These are phyloP conservation scores for Sinonovacula constricta DNA, from an alignment of 1,140 invertebrate species.

Conservation along the genomic window DNA sequence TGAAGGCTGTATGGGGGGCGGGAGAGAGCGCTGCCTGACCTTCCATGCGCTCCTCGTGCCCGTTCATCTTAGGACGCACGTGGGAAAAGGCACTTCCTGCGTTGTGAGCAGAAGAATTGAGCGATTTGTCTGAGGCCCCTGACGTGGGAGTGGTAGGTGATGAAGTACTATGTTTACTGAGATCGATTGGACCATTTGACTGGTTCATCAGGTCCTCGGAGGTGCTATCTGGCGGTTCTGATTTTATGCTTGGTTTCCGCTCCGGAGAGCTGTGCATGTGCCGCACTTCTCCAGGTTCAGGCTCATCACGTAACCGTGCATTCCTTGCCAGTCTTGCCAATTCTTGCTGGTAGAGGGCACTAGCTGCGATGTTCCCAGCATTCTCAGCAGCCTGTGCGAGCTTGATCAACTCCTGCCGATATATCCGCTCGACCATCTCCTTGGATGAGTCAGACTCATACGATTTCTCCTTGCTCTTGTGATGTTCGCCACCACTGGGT, in stretches of 20 bases:
- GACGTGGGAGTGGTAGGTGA: slow-evolving; percentile 67
- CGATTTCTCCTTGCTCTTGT: slow-evolving; percentile 8
- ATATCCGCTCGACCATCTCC: slow-evolving; percentile 97
- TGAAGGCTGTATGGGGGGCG: slow-evolving; percentile 76
- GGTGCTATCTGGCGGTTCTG: slow-evolving; percentile 69
- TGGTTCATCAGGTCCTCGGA: slow-evolving; percentile 55
- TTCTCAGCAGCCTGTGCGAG: slow-evolving; percentile 84
- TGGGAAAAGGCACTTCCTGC: slow-evolving; percentile 91
- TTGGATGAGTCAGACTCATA: slow-evolving; percentile 81
- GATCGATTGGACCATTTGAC: slow-evolving; percentile 70
- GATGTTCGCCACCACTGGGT: slow-evolving; percentile 39
- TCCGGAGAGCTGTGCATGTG: slow-evolving; percentile 52
- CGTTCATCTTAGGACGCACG: slow-evolving; percentile 83
- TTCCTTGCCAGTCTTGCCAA: slow-evolving; percentile 68
- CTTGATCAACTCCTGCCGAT: slow-evolving; percentile 96
- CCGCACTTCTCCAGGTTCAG: slow-evolving; percentile 57
- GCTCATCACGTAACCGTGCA: slow-evolving; percentile 54
- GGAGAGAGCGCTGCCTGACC: slow-evolving; percentile 87
- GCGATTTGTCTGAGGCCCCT: slow-evolving; percentile 61
- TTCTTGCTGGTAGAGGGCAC: slow-evolving; percentile 83
- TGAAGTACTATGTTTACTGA: slow-evolving; percentile 68
- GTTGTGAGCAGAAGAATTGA: slow-evolving; percentile 73
- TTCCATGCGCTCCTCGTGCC: slow-evolving; percentile 76
- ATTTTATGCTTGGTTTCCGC: slow-evolving; percentile 57
- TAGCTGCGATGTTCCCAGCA: slow-evolving; percentile 83